Percentiles rank a stretch among this genome's conserved stretches.
Conservation (phyloP, 2,888 invertebrate genomes). For the Phengaris arion region DNA sequence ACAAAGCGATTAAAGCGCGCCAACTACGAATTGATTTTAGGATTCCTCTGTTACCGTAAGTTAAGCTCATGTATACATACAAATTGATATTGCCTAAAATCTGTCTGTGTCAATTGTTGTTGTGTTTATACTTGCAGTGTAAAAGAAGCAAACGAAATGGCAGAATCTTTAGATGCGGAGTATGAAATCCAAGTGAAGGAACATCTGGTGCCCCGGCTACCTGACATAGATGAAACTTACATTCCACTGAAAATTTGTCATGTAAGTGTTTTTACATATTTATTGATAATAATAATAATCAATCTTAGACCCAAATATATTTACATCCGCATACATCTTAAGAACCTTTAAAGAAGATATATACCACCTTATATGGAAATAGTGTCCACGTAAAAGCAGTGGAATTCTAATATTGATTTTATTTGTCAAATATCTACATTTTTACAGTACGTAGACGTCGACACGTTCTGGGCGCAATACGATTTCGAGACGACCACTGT, state of each 20-base stretch:
- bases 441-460: slow-evolving; percentile 78
- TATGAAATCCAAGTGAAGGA: slow-evolving; percentile 45
- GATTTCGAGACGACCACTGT: slow-evolving; percentile 64
- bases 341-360: too few species aligned
- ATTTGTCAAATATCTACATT: not conserved
- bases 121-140: slow-evolving; percentile 53
- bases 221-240: slow-evolving; percentile 79
- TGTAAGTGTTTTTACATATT: slow-evolving; percentile 59
- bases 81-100: not conserved
- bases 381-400: not conserved
- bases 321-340: too few species aligned
- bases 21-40: slow-evolving; percentile 75
- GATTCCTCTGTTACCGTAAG: slow-evolving; percentile 80
- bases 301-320: too few species aligned
- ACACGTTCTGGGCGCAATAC: slow-evolving; percentile 85
- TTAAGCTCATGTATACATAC: slow-evolving; percentile 2
- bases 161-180: slow-evolving; percentile 52
- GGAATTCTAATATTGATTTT: not conserved
- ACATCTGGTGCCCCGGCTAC: slow-evolving; percentile 72
- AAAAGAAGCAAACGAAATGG: slow-evolving; percentile 70
- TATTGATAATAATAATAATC: not conserved
- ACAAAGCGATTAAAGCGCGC: slow-evolving; percentile 85
- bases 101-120: not conserved
- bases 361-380: too few species aligned
- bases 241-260: slow-evolving; percentile 78